A percentile compares a stretch with the other conserved stretches of the same genome.
These are phyloP conservation scores for Philhelius pedissequus DNA, from an alignment of 2,888 invertebrate species.

Conservation along the genomic window DNA sequence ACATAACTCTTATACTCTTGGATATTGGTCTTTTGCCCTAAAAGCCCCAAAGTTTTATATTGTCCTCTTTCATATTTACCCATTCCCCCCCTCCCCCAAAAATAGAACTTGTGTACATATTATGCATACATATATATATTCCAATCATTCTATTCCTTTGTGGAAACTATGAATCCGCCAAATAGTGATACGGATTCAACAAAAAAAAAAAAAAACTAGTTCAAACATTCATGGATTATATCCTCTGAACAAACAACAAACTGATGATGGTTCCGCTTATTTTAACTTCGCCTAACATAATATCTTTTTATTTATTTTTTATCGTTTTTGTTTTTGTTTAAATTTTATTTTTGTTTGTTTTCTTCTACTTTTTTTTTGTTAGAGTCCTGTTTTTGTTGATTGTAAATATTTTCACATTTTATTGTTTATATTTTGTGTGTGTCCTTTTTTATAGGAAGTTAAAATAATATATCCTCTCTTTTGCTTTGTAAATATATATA, in stretches of 20 bases:
- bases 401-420: slow-evolving; percentile 51
- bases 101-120: neutral
- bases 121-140: no score
- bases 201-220: neutral
- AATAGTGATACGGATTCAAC: neutral
- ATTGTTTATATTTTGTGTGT: slow-evolving; percentile 31
- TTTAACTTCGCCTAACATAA: slow-evolving; percentile 41
- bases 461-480: neutral
- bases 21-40: neutral
- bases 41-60: neutral
- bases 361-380: no score
- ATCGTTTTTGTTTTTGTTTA: slow-evolving; percentile 8
- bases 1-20: neutral
- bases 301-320: slow-evolving; percentile 41
- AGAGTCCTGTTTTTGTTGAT: slow-evolving; percentile 34
- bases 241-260: slow-evolving; percentile 28
- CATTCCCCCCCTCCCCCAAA: no score
- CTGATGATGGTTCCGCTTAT: slow-evolving; percentile 24
- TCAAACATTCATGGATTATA: slow-evolving; percentile 2
- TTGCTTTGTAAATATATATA: neutral
- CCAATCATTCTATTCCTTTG: neutral
- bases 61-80: neutral
- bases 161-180: neutral
- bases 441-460: neutral
- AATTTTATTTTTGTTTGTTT: slow-evolving; percentile 12